These are phyloP conservation scores for Typhlichthys eigenmanni DNA, from an alignment of 2,797 vertebrate species.

Conservation along the genomic window DNA sequence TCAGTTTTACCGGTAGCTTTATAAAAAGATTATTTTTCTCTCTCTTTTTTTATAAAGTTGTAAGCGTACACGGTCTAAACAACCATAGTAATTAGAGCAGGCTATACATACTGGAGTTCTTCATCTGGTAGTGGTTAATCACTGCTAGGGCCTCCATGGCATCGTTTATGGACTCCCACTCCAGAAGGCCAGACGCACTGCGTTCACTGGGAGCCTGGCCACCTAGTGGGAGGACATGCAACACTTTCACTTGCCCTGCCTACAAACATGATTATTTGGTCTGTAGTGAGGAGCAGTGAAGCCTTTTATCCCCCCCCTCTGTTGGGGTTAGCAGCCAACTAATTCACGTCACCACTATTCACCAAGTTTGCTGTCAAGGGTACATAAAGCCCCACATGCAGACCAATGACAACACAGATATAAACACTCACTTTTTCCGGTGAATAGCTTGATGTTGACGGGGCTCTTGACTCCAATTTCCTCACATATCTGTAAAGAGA, in stretches of 20 bases:
- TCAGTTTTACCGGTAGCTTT: too few species aligned
- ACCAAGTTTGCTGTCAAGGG: too few species aligned
- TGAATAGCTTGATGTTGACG: constrained; percentile 89
- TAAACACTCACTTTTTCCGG: constrained; percentile 88
- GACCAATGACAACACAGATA: background rate
- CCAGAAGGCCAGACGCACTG: constrained; percentile 90
- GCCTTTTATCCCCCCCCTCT: too few species aligned
- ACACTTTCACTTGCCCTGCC: too few species aligned
- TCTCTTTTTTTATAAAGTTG: too few species aligned
- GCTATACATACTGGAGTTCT: constrained; percentile 86
- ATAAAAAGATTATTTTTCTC: too few species aligned
- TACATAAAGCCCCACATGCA: too few species aligned
- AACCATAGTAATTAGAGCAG: background rate
- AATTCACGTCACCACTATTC: too few species aligned
- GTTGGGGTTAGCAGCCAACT: too few species aligned
- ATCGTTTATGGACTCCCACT: constrained; percentile 94
- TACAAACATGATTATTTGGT: background rate
- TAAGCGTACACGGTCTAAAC: too few species aligned
- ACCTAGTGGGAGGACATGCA: constrained; percentile 38
- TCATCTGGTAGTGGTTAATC: constrained; percentile 96
- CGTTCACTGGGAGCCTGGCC: constrained; percentile 82
- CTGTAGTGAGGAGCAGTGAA: background rate
- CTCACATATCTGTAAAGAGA: constrained; percentile 82
- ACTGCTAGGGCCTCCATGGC: constrained; percentile 90
- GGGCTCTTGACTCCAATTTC: constrained; percentile 88